phyloP scores from a whole-genome alignment of 92 coral and sea anemone genomes.

The Plumapathes pennacea region DNA sequence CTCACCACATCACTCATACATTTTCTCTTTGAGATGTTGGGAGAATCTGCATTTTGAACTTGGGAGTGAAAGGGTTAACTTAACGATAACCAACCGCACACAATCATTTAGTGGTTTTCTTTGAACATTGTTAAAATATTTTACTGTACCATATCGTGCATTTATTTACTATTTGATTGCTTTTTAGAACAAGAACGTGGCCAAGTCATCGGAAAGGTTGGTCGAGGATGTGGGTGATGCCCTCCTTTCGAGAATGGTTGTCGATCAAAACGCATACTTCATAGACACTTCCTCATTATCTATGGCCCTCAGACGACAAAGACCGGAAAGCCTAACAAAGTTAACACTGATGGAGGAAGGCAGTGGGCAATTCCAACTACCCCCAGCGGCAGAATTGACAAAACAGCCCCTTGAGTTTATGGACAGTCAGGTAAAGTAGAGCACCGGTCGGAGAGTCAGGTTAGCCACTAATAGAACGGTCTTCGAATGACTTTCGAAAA shows the following conservation, averaged over 20 bases:
- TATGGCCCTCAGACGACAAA: constrained; percentile 59
- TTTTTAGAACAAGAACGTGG: constrained; percentile 31
- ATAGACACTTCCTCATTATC: constrained; percentile 52
- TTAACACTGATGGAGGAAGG: constrained; percentile 10
- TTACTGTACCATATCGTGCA: too few relatives aligned
- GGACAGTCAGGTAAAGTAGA: constrained; percentile 62
- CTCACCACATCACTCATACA: too few relatives aligned
- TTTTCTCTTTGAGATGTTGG: too few relatives aligned
- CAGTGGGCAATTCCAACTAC: constrained; percentile 23
- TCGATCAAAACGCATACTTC: constrained; percentile 44
- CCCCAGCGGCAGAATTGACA: constrained; percentile 9
- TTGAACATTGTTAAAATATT: too few relatives aligned
- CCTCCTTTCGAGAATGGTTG: constrained; percentile 51
- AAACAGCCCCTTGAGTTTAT: constrained; percentile 7
- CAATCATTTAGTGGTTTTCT: too few relatives aligned
- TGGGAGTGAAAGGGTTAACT: too few relatives aligned
- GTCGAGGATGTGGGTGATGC: constrained; percentile 57
- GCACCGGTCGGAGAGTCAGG: too few relatives aligned
- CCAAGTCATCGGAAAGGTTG: constrained; percentile 36
- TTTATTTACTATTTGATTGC: too few relatives aligned
- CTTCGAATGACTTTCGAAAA: too few relatives aligned
- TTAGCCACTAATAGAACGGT: too few relatives aligned
- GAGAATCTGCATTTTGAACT: too few relatives aligned
- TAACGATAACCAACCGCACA: too few relatives aligned
- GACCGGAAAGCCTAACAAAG: constrained; percentile 30